A percentile compares a stretch with the other conserved stretches of the same genome.
These are phyloP conservation scores for Pempheris klunzingeri DNA, from an alignment of 2,797 vertebrate genomes.

Conservation along the genomic window DNA sequence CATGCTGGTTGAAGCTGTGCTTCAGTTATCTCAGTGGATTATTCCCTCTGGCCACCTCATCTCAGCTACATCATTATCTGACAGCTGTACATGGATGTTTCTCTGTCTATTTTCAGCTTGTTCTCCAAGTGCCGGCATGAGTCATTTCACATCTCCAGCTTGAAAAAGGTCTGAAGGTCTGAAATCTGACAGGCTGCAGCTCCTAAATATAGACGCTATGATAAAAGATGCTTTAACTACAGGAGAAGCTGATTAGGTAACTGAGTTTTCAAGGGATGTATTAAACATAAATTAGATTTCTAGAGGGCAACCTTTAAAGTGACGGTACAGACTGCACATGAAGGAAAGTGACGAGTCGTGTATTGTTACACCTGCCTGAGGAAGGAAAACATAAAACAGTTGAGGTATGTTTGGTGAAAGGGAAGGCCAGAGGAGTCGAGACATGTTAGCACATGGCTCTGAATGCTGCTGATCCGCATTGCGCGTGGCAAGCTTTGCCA, in stretches of 20 bases:
- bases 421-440: constrained; percentile 23
- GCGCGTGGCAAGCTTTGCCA: constrained; percentile 26
- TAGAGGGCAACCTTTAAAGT: constrained; percentile 2
- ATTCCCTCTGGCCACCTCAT: constrained; percentile 39
- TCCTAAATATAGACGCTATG: constrained; percentile 59
- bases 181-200: constrained; percentile 50
- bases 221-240: constrained; percentile 43
- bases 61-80: constrained; percentile 63
- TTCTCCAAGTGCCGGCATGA: constrained; percentile 54
- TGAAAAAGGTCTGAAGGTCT: constrained; percentile 46
- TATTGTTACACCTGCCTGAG: constrained; percentile 43
- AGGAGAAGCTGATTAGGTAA: constrained; percentile 50
- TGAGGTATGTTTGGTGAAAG: constrained; percentile 55
- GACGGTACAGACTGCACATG: neutral
- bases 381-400: constrained; percentile 12
- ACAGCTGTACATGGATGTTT: constrained; percentile 48
- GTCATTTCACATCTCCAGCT: constrained; percentile 54
- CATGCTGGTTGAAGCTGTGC: constrained; percentile 14
- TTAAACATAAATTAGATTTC: neutral
- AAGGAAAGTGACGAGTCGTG: constrained; percentile 27
- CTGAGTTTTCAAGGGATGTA: constrained; percentile 20
- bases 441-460: constrained; percentile 66
- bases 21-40: constrained; percentile 35
- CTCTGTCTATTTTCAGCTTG: constrained; percentile 68
- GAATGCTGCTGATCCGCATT: constrained; percentile 68